A percentile compares a stretch with the other conserved stretches of the same genome.
Conservation (phyloP, 1,140 invertebrate species). For the Cydia amplana region DNA sequence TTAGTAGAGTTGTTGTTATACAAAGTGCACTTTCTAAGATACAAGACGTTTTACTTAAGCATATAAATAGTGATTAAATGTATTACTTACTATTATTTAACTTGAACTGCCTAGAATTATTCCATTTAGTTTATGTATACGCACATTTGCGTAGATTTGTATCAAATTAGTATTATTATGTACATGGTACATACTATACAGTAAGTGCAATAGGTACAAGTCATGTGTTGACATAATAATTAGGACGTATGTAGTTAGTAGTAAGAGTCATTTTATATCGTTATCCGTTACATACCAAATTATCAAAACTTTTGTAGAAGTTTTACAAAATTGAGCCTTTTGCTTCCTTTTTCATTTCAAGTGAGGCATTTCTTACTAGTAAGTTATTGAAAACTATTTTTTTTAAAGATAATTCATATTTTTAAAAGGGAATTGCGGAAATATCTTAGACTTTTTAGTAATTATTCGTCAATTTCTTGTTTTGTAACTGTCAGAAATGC, state of each 20-base stretch:
- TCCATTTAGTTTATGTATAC: constrained; percentile 17
- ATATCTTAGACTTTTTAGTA: neutral
- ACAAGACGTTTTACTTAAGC: constrained; percentile 3
- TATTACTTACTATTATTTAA: constrained; percentile 32
- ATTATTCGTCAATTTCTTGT: neutral
- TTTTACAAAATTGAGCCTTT: constrained; percentile 10
- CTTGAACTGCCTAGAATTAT: constrained; percentile 28
- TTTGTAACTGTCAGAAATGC: constrained; percentile 7
- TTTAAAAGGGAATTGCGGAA: neutral
- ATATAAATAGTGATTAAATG: constrained; percentile 18
- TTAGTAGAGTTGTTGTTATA: constrained; percentile 14
- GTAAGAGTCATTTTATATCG: constrained; percentile 31
- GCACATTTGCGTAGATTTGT: constrained; percentile 19
- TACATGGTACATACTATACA: constrained; percentile 34
- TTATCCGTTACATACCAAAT: constrained; percentile 24
- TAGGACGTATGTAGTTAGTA: neutral
- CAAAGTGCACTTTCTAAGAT: constrained; percentile 31
- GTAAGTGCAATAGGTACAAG: constrained; percentile 65
- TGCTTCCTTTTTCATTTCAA: constrained; percentile 30
- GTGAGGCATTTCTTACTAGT: constrained; percentile 17
- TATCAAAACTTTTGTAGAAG: neutral
- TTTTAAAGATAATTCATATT: neutral
- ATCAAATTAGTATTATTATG: constrained; percentile 34
- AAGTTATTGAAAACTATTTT: neutral
- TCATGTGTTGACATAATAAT: constrained; percentile 52